phyloP scores from a whole-genome alignment of 53 echinoderm and acorn worm species.

The Henricia sp. region DNA sequence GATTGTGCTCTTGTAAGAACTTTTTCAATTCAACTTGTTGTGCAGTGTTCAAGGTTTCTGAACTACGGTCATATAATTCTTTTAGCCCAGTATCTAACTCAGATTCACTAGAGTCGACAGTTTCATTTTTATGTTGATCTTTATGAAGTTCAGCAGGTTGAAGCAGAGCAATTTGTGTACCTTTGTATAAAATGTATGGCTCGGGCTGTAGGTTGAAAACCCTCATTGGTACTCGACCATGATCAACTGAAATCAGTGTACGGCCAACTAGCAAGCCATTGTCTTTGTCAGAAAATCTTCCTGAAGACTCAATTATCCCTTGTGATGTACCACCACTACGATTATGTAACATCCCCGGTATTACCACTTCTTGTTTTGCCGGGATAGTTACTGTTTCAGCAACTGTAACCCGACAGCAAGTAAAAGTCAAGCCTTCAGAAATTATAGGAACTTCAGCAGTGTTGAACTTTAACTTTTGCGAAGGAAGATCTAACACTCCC shows the following conservation, averaged over 20 bases:
- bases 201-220: slow-evolving; percentile 8
- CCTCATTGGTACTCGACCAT: slow-evolving; percentile 2
- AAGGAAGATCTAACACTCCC: slow-evolving; percentile 6
- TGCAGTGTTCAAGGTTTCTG: background rate
- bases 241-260: background rate
- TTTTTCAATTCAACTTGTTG: background rate
- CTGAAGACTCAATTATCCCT: slow-evolving; percentile 29
- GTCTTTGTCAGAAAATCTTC: slow-evolving; percentile 16
- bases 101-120: background rate
- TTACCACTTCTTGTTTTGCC: slow-evolving; percentile 15
- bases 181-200: slow-evolving; percentile 8
- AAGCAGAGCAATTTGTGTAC: slow-evolving; percentile 45
- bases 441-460: background rate
- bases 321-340: background rate
- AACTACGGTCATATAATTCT: slow-evolving; percentile 24
- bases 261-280: slow-evolving; percentile 18
- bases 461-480: background rate
- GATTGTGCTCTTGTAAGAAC: background rate
- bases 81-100: background rate
- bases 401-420: slow-evolving; percentile 26
- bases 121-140: background rate
- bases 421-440: background rate
- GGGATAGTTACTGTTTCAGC: slow-evolving; percentile 31
- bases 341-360: background rate
- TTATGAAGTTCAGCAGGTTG: slow-evolving; percentile 25